These are phyloP conservation scores for Zoanthus solanderi DNA, from an alignment of 92 coral and sea anemone species.

Conservation along the genomic window DNA sequence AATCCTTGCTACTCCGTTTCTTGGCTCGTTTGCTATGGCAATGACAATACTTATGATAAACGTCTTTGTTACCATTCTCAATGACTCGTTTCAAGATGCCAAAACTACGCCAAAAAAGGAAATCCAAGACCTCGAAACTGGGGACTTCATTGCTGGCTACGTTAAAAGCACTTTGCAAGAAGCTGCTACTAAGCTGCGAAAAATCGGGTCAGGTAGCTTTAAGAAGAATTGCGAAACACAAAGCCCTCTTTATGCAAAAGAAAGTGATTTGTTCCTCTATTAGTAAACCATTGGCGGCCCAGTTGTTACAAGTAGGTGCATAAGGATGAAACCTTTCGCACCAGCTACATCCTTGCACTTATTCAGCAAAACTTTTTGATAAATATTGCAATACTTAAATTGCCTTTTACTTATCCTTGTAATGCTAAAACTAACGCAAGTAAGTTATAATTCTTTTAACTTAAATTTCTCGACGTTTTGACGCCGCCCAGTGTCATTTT, in stretches of 20 bases:
- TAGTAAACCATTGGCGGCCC: not conserved
- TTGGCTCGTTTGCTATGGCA: conserved; percentile 69
- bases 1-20: conserved; percentile 73
- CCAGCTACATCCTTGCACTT: too few relatives aligned
- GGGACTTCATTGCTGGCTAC: conserved; percentile 67
- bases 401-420: too few relatives aligned
- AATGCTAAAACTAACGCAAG: too few relatives aligned
- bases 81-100: conserved; percentile 81
- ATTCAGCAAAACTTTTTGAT: too few relatives aligned
- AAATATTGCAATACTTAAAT: too few relatives aligned
- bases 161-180: conserved; percentile 62
- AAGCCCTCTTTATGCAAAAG: conserved; percentile 29
- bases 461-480: too few relatives aligned
- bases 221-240: not conserved
- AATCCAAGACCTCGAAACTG: conserved; percentile 63
- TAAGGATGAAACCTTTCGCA: too few relatives aligned
- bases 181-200: conserved; percentile 54
- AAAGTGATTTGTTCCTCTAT: conserved; percentile 55
- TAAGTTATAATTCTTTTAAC: too few relatives aligned
- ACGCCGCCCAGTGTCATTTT: too few relatives aligned
- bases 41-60: conserved; percentile 80
- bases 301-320: too few relatives aligned
- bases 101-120: conserved; percentile 34
- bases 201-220: not conserved
- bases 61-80: conserved; percentile 84